phyloP scores from a whole-genome alignment of 2,797 vertebrate species.

The Ispidina lecontei region DNA sequence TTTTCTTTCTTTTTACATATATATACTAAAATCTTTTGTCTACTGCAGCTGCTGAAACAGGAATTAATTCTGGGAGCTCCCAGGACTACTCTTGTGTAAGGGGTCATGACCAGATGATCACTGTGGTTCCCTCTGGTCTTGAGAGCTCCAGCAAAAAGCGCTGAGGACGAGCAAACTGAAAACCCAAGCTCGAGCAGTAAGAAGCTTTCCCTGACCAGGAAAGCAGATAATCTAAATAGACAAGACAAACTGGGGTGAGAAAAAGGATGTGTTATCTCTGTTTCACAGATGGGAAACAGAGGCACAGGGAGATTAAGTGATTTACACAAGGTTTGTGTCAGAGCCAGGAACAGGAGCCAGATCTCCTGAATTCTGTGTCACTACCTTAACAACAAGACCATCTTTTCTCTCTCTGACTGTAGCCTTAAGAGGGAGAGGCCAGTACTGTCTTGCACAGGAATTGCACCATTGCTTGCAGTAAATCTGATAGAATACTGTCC shows the following conservation, averaged over 20 bases:
- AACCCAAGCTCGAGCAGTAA: constrained; percentile 36
- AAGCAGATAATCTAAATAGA: constrained; percentile 72
- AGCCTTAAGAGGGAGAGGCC: constrained; percentile 3
- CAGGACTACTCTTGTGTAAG: background rate
- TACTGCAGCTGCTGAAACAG: background rate
- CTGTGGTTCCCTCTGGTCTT: constrained; percentile 2
- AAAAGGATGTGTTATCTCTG: constrained; percentile 72
- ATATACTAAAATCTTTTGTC: background rate
- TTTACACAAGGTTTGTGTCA: constrained; percentile 71
- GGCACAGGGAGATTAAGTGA: constrained; percentile 70
- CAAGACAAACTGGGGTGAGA: constrained; percentile 66
- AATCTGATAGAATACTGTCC: background rate
- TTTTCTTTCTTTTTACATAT: background rate
- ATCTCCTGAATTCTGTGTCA: constrained; percentile 54
- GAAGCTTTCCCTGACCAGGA: constrained; percentile 60
- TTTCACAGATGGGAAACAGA: constrained; percentile 73
- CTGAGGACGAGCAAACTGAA: constrained; percentile 51
- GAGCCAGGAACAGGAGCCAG: constrained; percentile 67
- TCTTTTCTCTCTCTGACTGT: constrained; percentile 11
- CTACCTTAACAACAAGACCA: constrained; percentile 44
- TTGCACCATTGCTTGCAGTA: background rate
- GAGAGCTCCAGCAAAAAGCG: constrained; percentile 24
- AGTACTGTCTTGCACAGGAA: background rate
- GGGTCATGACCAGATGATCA: constrained; percentile 45
- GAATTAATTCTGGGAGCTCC: constrained; percentile 20